Evolutionary conservation across 2,113 vertebrate genomes (phyloP).

Genomic region (Grus americana): DNA sequence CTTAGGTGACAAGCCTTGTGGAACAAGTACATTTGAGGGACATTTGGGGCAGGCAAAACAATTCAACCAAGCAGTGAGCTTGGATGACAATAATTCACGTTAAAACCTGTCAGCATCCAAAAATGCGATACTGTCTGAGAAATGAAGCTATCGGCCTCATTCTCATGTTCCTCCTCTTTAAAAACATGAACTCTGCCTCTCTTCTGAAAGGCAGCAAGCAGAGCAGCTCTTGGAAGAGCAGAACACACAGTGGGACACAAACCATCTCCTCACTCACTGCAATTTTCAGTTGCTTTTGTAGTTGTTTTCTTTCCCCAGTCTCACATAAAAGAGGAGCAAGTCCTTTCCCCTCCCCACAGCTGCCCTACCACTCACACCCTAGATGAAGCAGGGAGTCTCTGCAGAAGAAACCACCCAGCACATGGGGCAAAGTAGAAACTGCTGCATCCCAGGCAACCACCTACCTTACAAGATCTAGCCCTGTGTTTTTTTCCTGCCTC

Average conservation of each 20-base stretch:
- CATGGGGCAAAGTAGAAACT: background rate
- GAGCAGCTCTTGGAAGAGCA: background rate
- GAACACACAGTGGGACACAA: background rate
- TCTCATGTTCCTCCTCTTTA: background rate
- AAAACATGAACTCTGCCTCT: background rate
- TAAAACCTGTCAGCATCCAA: conserved; percentile 30
- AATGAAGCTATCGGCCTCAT: background rate
- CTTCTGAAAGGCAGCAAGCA: background rate
- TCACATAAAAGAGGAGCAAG: background rate
- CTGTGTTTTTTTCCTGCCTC: background rate
- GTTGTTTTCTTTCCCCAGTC: background rate
- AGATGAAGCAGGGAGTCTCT: background rate
- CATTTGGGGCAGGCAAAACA: conserved; percentile 1
- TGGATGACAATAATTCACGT: conserved; percentile 20
- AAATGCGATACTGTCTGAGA: background rate
- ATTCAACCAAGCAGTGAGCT: conserved; percentile 28
- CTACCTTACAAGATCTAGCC: background rate
- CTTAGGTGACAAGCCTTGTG: conserved; percentile 46
- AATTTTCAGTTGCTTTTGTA: background rate
- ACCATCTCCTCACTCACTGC: background rate
- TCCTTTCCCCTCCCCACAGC: fast-evolving
- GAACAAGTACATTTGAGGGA: conserved; percentile 49
- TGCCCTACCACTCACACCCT: fast-evolving
- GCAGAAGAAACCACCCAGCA: background rate
- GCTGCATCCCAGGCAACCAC: background rate